Conservation (phyloP, 2,888 invertebrate species). For the Mycalesis mineus region DNA sequence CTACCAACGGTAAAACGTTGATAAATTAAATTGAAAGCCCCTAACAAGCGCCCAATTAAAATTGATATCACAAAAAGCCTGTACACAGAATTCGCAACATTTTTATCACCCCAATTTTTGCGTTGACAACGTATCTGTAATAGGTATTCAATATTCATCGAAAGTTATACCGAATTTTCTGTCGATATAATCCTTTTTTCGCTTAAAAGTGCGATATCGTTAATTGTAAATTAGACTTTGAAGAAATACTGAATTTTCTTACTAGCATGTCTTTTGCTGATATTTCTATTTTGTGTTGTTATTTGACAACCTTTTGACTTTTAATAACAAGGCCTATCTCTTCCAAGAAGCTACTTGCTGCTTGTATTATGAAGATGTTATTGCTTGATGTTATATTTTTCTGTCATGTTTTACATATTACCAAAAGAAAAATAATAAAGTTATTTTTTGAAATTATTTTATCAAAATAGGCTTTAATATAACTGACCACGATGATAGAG, state of each 20-base stretch:
- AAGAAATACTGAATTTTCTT: background rate
- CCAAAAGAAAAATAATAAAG: no score
- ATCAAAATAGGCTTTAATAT: no score
- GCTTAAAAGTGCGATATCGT: background rate
- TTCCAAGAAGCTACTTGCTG: no score
- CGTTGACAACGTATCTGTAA: background rate
- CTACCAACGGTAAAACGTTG: no score
- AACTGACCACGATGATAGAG: no score
- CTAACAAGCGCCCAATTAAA: background rate
- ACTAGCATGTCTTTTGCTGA: background rate
- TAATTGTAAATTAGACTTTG: background rate
- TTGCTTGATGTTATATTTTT: no score
- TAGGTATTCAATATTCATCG: background rate
- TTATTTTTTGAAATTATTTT: no score
- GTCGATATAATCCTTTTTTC: background rate
- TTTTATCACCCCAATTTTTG: background rate
- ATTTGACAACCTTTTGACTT: background rate
- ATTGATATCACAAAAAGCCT: background rate
- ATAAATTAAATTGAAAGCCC: background rate
- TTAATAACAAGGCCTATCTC: background rate
- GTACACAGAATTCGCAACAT: background rate
- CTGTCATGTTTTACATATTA: no score
- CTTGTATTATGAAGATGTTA: no score
- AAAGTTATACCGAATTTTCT: background rate
- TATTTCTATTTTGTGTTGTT: background rate